Conservation (phyloP, 1,140 invertebrate genomes). For the Hycleus cichorii region DNA sequence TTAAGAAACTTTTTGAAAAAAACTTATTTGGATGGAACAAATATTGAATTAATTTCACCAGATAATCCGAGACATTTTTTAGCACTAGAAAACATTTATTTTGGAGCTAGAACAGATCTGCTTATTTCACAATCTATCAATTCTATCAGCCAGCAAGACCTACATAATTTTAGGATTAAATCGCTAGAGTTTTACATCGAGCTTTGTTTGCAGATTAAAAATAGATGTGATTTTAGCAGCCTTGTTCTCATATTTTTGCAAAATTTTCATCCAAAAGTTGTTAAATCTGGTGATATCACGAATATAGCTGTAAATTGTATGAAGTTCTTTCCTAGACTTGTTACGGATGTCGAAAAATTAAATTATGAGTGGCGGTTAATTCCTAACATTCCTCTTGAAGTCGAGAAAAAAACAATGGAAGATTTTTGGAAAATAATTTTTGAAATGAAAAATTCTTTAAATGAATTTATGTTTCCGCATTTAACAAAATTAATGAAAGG, state of each 20-base stretch:
- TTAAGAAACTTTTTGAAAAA: not conserved
- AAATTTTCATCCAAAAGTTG: not conserved
- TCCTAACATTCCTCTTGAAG: not conserved
- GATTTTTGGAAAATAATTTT: not conserved
- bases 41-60: not conserved
- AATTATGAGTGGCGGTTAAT: not conserved
- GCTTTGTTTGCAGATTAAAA: not conserved
- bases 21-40: not conserved
- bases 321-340: not conserved
- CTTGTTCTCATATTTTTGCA: not conserved
- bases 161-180: not conserved
- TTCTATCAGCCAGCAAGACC: not conserved
- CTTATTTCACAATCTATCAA: not conserved
- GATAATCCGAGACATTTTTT: not conserved
- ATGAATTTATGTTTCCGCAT: constrained; percentile 4
- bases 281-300: not conserved
- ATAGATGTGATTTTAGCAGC: not conserved
- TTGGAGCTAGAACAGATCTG: not conserved
- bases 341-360: not conserved
- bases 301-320: not conserved
- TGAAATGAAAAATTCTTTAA: constrained; percentile 1
- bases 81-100: not conserved
- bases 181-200: not conserved
- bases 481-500: not conserved
- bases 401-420: not conserved